A percentile compares a stretch with the other conserved stretches of the same genome.
Conservation (phyloP, 2,888 invertebrate genomes). For the Callinectes sapidus region DNA sequence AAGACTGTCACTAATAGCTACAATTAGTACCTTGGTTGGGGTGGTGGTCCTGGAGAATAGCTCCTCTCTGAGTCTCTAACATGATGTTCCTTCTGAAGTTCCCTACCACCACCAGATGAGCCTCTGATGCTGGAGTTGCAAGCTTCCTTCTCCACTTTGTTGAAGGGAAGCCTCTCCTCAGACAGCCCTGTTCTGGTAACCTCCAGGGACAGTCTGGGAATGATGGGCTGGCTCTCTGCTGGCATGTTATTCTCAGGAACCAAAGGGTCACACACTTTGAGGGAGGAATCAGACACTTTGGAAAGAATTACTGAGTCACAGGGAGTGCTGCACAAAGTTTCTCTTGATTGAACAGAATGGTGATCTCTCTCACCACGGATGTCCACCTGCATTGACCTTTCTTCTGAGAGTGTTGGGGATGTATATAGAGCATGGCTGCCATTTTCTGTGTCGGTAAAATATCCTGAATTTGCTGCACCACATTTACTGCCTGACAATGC, state of each 20-base stretch:
- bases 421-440: not conserved
- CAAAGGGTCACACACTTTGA: not conserved
- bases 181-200: not conserved
- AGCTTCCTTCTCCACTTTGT: conserved; percentile 59
- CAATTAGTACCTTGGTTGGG: not conserved
- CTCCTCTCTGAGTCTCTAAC: not conserved
- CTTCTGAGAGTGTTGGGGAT: conserved; percentile 18
- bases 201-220: conserved; percentile 40
- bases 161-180: conserved; percentile 45
- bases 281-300: not conserved
- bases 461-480: conserved; percentile 8
- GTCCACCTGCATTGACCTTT: not conserved
- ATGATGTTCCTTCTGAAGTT: not conserved
- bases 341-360: not conserved
- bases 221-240: not conserved
- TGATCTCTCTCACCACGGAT: not conserved
- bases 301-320: not conserved
- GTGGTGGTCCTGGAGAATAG: not conserved
- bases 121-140: conserved; percentile 63
- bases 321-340: not conserved
- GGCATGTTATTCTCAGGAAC: not conserved
- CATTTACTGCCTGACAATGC: not conserved
- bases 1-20: not conserved
- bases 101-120: not conserved
- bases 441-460: not conserved